Evolutionary conservation across 2,888 invertebrate genomes (phyloP).

Genomic region (Drosophila quinaria): DNA sequence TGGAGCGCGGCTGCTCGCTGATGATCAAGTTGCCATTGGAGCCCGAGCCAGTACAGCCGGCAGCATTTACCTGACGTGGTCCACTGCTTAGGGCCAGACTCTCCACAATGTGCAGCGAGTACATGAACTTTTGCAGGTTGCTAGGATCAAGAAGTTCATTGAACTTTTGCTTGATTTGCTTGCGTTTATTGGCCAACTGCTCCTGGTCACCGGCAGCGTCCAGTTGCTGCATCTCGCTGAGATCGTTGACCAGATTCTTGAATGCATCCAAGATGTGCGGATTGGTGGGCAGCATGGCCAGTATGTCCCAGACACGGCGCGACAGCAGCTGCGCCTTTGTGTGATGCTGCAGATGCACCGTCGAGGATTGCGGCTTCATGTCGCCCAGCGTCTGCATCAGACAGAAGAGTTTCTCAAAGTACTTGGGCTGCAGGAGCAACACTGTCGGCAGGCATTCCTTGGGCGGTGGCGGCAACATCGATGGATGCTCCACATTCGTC

Average conservation of each 20-base stretch:
- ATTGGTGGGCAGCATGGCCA: slow-evolving; percentile 96
- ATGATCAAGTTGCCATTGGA: slow-evolving; percentile 66
- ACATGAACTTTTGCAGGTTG: slow-evolving; percentile 97
- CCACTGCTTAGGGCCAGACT: slow-evolving; percentile 87
- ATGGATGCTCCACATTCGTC: slow-evolving; percentile 90
- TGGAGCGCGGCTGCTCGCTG: slow-evolving; percentile 65
- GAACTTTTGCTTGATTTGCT: slow-evolving; percentile 86
- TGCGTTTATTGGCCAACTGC: slow-evolving; percentile 81
- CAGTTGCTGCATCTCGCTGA: slow-evolving; percentile 75
- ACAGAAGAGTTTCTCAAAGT: slow-evolving; percentile 96
- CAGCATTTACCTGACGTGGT: slow-evolving; percentile 50
- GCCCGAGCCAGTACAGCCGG: slow-evolving; percentile 30
- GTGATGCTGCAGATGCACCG: slow-evolving; percentile 88
- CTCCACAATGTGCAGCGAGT: slow-evolving; percentile 96
- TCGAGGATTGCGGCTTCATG: slow-evolving; percentile 91
- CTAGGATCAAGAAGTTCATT: slow-evolving; percentile 93
- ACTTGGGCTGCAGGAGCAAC: slow-evolving; percentile 92
- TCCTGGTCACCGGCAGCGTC: slow-evolving; percentile 63
- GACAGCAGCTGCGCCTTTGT: slow-evolving; percentile 96
- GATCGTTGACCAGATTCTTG: slow-evolving; percentile 88
- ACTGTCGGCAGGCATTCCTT: slow-evolving; percentile 94
- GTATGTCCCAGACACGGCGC: slow-evolving; percentile 96
- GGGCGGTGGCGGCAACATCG: slow-evolving; percentile 94
- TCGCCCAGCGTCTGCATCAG: slow-evolving; percentile 96
- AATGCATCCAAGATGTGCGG: slow-evolving; percentile 92